Conservation (phyloP, 2,888 invertebrate species). For the Morpho achilles region DNA sequence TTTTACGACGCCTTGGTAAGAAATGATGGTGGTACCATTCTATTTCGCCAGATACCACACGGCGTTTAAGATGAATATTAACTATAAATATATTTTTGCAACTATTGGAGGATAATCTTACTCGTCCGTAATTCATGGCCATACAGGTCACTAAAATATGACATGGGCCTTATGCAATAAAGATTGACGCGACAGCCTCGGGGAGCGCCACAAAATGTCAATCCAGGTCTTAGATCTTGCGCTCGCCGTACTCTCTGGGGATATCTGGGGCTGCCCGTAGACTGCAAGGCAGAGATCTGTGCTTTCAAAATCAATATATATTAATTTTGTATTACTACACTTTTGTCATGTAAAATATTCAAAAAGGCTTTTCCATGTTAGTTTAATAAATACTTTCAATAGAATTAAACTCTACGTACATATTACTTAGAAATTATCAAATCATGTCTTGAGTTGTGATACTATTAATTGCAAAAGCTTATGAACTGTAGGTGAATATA, state of each 20-base stretch:
- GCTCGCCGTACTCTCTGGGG: constrained; percentile 26
- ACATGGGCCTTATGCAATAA: constrained; percentile 49
- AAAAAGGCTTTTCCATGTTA: neutral
- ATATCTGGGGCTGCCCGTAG: constrained; percentile 5
- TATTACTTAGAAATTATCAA: no score
- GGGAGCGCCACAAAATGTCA: constrained; percentile 62
- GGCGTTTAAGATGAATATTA: neutral
- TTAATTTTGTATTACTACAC: neutral
- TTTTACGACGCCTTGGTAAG: no score
- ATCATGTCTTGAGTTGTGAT: no score
- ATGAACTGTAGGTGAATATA: no score
- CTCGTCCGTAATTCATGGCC: constrained; percentile 13
- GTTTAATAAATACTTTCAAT: no score
- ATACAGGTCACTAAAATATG: constrained; percentile 46
- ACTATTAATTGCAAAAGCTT: no score
- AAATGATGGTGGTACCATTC: no score
- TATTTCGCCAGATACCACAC: no score
- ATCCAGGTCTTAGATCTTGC: constrained; percentile 63
- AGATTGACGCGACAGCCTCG: constrained; percentile 58
- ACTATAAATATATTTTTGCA: no score
- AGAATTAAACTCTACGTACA: no score
- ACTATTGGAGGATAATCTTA: neutral
- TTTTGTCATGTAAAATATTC: neutral
- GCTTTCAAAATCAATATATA: constrained; percentile 5
- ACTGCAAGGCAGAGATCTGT: constrained; percentile 10